Evolutionary conservation across 1,140 invertebrate species (phyloP).

Genomic region (Drosophila novamexicana): DNA sequence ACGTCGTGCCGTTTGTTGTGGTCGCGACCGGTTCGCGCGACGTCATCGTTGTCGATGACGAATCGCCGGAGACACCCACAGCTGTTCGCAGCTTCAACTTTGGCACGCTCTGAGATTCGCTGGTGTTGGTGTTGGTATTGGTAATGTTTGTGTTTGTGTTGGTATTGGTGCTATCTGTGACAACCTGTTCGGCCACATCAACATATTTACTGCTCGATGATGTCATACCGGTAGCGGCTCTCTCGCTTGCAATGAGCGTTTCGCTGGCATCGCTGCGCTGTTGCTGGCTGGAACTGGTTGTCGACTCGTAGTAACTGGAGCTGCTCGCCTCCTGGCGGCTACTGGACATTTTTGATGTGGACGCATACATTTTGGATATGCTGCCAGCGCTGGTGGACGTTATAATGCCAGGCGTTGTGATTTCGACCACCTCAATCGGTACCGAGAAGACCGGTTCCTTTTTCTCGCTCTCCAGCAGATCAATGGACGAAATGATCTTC

Average conservation of each 20-base stretch:
- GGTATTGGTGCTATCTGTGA: slow-evolving; percentile 47
- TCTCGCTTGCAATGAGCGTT: slow-evolving; percentile 74
- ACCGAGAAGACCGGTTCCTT: slow-evolving; percentile 82
- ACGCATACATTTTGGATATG: slow-evolving; percentile 68
- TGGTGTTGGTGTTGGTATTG: slow-evolving; percentile 40
- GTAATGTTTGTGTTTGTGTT: slow-evolving; percentile 33
- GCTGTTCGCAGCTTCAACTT: slow-evolving; percentile 41
- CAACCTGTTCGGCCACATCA: slow-evolving; percentile 64
- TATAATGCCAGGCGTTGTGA: slow-evolving; percentile 46
- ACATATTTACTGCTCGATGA: slow-evolving; percentile 70
- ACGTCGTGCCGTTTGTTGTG: slow-evolving; percentile 61
- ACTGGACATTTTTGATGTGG: slow-evolving; percentile 53
- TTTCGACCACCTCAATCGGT: slow-evolving; percentile 80
- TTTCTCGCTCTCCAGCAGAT: slow-evolving; percentile 79
- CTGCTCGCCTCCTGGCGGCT: slow-evolving; percentile 54
- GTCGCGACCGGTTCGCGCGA: slow-evolving; percentile 69
- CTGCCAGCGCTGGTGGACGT: slow-evolving; percentile 62
- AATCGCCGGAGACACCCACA: slow-evolving; percentile 42
- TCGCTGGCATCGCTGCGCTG: slow-evolving; percentile 55
- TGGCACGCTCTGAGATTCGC: slow-evolving; percentile 78
- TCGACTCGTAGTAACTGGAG: slow-evolving; percentile 68
- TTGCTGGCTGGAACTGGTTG: slow-evolving; percentile 69
- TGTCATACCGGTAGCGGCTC: slow-evolving; percentile 82
- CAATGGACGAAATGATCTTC: slow-evolving; percentile 77
- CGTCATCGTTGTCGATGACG: slow-evolving; percentile 60